Base-by-base conservation (phyloP, 2,113 vertebrate genomes). In the Aspidoscelis tigris region DNA sequence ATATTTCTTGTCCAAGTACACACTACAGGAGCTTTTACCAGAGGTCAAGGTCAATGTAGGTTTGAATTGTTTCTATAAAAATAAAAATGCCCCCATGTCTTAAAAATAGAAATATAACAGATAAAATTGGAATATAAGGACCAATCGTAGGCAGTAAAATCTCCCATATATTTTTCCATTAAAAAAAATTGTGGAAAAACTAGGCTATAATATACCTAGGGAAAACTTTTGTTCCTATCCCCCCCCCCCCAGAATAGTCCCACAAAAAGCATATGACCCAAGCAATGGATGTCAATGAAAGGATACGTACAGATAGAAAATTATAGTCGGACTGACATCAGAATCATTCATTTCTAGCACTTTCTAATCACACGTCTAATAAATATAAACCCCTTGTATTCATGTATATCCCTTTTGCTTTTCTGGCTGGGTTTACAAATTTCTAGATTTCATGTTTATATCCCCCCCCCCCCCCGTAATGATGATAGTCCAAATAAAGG, bases 191-290 rank as follows among this genome's bases (percentile, higher is more conserved):
- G 61, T 65, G 10, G 58, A 89, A 77, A 78, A 83, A 83, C 80
- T 33, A 64, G 84, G 80, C 88, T 90, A 82, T 79, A 86, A 87
- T 81, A 89, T 75, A 83, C 20, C 71, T 44, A 76, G 14, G 0
- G 83, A 83, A 70, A 87, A 39, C 88, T 94, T 92, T 92, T 88
- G 90, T 91, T 90, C 78, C 82, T 33, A 33, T 33, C 33, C 33
- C 33, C 33, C 33, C 33, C 33, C 33, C 33, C 33, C 33, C 33
- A 33, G 33, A 78, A 66, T 53, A 33, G 61, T 70, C 66, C 55
- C 6, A 1, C 82, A 90, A 89, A 90, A 92, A 50, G 65, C 75
- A 65, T 78, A 84, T 16, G 70, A 92, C 89, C 77, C 70, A 86
- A 92, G 79, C 79, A 88, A 93, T 86, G 58, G 12, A 61, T 61